Evolutionary conservation across 2,113 vertebrate species (phyloP).

Genomic region (Thalassoma bifasciatum): DNA sequence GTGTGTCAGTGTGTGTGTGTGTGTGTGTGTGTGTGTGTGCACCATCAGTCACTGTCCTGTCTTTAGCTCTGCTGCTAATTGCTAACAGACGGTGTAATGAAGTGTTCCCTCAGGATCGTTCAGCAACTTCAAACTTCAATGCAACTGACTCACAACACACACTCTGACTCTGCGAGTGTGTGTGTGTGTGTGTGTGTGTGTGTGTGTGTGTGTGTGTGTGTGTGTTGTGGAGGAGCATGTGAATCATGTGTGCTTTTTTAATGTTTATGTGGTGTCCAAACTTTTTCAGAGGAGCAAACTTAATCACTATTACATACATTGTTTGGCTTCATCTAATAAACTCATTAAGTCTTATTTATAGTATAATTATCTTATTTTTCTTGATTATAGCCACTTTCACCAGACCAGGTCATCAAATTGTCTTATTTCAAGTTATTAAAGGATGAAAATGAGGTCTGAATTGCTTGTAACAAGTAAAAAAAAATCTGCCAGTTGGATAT

Average conservation of each 20-base stretch:
- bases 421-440: no score
- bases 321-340: no score
- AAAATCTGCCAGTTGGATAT: no score
- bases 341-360: no score
- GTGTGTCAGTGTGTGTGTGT: slow-evolving; percentile 6
- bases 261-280: background rate
- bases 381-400: no score
- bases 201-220: slow-evolving; percentile 40
- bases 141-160: background rate
- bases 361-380: no score
- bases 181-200: slow-evolving; percentile 42
- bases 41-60: slow-evolving; percentile 64
- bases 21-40: background rate
- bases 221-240: background rate
- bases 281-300: no score
- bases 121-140: slow-evolving; percentile 40
- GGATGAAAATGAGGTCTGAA: no score
- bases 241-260: no score
- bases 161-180: background rate
- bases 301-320: no score
- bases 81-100: slow-evolving; percentile 56
- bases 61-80: slow-evolving; percentile 61
- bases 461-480: no score
- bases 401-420: no score
- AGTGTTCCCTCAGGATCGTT: slow-evolving; percentile 42